A percentile compares a stretch with the other conserved stretches of the same genome.
Evolutionary conservation across 2,888 invertebrate species (phyloP).

Genomic region (Helicoverpa assulta): DNA sequence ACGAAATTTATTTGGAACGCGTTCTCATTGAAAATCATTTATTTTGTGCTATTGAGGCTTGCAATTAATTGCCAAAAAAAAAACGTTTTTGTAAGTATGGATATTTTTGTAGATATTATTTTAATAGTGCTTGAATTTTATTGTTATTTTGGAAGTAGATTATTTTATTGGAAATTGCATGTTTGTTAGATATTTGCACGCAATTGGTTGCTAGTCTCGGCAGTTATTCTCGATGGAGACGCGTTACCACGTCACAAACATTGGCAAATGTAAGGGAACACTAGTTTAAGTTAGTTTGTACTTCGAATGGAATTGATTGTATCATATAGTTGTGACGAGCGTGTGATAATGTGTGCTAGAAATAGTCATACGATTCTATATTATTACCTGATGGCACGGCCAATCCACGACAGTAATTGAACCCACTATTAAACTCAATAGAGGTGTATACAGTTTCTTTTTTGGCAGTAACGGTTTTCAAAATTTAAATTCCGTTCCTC

Average conservation of each 20-base stretch:
- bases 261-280: conserved; percentile 59
- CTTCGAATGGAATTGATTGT: conserved; percentile 70
- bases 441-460: conserved; percentile 47
- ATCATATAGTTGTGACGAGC: conserved; percentile 63
- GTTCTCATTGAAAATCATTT: conserved; percentile 38
- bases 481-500: not conserved
- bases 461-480: not conserved
- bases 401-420: conserved; percentile 36
- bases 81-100: conserved; percentile 21
- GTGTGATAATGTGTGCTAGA: conserved; percentile 79
- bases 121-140: conserved; percentile 23
- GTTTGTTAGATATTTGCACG: not conserved
- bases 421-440: conserved; percentile 45
- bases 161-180: conserved; percentile 18
- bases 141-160: conserved; percentile 14
- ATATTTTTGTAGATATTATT: conserved; percentile 30
- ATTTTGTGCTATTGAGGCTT: conserved; percentile 17
- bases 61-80: conserved; percentile 17
- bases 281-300: conserved; percentile 62
- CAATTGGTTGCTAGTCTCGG: conserved; percentile 28
- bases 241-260: conserved; percentile 65
- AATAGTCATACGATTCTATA: conserved; percentile 65
- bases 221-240: conserved; percentile 26
- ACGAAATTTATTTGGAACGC: conserved; percentile 53
- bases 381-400: conserved; percentile 41